Conservation (phyloP, 2,888 invertebrate species). For the Callimorpha dominula region DNA sequence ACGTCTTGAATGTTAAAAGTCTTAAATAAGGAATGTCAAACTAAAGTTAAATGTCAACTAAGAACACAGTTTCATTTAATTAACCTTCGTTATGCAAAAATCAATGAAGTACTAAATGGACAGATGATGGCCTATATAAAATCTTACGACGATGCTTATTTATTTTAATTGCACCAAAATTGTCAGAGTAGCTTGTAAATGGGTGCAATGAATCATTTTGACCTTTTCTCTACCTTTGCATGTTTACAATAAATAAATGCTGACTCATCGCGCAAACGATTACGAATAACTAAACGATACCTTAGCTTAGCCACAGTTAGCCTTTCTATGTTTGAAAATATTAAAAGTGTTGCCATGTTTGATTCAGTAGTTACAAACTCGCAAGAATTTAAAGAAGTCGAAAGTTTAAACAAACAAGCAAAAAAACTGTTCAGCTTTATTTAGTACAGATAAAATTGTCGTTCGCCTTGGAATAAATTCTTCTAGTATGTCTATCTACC, state of each 20-base stretch:
- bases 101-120: too few relatives aligned
- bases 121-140: too few relatives aligned
- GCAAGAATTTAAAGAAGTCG: neutral
- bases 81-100: neutral
- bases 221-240: slow-evolving; percentile 48
- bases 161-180: slow-evolving; percentile 26
- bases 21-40: neutral
- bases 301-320: too few relatives aligned
- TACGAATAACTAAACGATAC: neutral
- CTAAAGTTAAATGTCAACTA: neutral
- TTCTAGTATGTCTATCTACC: neutral
- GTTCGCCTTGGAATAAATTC: neutral
- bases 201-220: slow-evolving; percentile 57
- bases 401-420: too few relatives aligned
- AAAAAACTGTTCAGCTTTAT: too few relatives aligned
- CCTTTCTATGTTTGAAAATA: neutral
- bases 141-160: neutral
- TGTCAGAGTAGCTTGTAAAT: slow-evolving; percentile 27
- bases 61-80: neutral
- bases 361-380: neutral
- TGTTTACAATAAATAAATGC: slow-evolving; percentile 1
- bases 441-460: neutral
- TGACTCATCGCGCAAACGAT: neutral
- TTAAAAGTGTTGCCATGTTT: neutral
- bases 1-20: neutral